phyloP scores from a whole-genome alignment of 2,888 invertebrate species.

The Meta bourneti region DNA sequence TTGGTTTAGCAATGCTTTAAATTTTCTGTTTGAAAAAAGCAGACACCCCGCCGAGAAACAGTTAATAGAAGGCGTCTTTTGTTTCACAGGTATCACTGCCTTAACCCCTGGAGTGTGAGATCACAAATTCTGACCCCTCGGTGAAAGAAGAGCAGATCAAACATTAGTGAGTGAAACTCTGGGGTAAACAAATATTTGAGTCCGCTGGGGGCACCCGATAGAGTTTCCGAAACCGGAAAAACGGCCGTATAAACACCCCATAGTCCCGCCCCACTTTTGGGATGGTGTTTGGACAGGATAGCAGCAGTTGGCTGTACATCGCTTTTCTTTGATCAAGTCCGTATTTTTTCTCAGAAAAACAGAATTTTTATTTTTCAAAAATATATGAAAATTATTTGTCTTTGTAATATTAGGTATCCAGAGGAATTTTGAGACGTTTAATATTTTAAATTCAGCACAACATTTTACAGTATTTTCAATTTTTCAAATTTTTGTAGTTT shows the following conservation, averaged over 20 bases:
- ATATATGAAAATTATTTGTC: background rate
- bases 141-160: slow-evolving; percentile 59
- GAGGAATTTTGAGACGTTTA: background rate
- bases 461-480: background rate
- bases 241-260: slow-evolving; percentile 13
- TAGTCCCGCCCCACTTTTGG: slow-evolving; percentile 2
- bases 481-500: background rate
- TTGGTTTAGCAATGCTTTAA: too few relatives aligned
- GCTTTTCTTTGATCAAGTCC: slow-evolving; percentile 3
- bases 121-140: slow-evolving; percentile 36
- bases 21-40: too few relatives aligned
- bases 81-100: background rate
- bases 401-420: background rate
- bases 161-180: slow-evolving; percentile 54
- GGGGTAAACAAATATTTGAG: slow-evolving; percentile 64
- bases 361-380: background rate
- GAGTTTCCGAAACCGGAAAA: slow-evolving; percentile 27
- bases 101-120: slow-evolving; percentile 22
- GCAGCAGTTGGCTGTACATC: slow-evolving; percentile 45
- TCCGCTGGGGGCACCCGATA: background rate
- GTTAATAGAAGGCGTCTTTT: background rate
- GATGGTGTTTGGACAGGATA: background rate
- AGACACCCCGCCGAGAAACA: too few relatives aligned
- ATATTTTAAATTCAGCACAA: background rate
- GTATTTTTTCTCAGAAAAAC: background rate